These are phyloP conservation scores for Erebia epiphron DNA, from an alignment of 2,888 invertebrate genomes.

Conservation along the genomic window DNA sequence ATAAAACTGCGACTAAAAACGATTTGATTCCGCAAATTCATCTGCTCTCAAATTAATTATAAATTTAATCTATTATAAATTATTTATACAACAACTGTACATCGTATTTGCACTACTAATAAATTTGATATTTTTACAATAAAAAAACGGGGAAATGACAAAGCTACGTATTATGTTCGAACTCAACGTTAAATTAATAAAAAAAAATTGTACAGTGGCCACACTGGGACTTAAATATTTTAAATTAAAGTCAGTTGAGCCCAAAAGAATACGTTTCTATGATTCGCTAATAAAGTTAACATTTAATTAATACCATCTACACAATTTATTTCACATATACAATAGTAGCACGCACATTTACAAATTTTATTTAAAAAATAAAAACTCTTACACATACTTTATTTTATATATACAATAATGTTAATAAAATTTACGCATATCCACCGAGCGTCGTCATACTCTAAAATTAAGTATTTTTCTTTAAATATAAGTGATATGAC, in stretches of 20 bases:
- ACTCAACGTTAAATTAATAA: neutral
- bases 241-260: conserved; percentile 16
- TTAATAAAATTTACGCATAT: conserved; percentile 46
- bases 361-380: conserved; percentile 61
- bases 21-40: conserved; percentile 35
- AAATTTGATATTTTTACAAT: conserved; percentile 29
- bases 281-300: conserved; percentile 32
- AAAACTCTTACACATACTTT: conserved; percentile 48
- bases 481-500: conserved; percentile 75
- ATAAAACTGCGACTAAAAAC: conserved; percentile 29
- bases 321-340: conserved; percentile 65
- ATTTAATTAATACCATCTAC: conserved; percentile 35
- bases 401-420: conserved; percentile 44
- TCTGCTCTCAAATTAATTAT: conserved; percentile 25
- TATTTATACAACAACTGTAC: conserved; percentile 47
- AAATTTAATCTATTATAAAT: conserved; percentile 44
- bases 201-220: neutral
- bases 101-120: conserved; percentile 28
- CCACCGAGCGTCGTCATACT: conserved; percentile 65
- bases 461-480: conserved; percentile 45
- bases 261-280: conserved; percentile 32
- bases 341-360: conserved; percentile 76
- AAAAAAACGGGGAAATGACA: conserved; percentile 24
- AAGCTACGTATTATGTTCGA: conserved; percentile 21
- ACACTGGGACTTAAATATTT: conserved; percentile 4